phyloP scores from a whole-genome alignment of 2,113 vertebrate species.

The Lagopus leucura region DNA sequence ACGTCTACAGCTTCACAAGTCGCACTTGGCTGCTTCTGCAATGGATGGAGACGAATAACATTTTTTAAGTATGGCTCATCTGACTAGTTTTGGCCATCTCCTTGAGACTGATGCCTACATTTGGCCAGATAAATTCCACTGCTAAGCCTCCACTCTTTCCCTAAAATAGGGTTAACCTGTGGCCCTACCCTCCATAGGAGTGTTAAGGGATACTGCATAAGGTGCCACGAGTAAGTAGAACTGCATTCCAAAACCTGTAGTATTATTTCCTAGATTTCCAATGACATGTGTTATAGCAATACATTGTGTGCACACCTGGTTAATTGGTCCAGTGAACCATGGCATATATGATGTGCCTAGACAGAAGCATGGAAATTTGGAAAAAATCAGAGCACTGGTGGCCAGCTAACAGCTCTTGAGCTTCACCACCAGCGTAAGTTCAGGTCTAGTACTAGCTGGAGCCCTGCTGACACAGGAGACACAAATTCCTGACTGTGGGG shows the following conservation, averaged over 20 bases:
- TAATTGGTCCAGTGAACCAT: background rate
- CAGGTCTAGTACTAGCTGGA: background rate
- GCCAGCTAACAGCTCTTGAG: background rate
- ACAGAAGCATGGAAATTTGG: background rate
- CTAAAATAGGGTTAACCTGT: background rate
- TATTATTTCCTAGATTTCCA: background rate
- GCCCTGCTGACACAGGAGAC: background rate
- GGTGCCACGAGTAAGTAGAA: background rate
- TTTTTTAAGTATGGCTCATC: background rate
- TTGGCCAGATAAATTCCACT: background rate
- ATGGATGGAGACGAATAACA: background rate
- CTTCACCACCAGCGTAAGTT: background rate
- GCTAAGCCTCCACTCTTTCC: background rate
- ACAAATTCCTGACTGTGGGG: background rate
- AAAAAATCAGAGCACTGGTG: background rate
- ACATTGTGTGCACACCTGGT: fast-evolving
- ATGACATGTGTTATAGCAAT: background rate
- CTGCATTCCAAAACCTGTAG: too few species aligned
- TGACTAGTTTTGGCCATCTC: background rate
- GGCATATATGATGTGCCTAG: background rate
- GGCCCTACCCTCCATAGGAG: background rate
- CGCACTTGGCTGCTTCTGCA: background rate
- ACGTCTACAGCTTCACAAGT: background rate
- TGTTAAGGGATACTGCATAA: background rate
- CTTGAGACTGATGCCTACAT: background rate